Conservation (phyloP, 2,888 invertebrate species). For the Syrista parreyssii region DNA sequence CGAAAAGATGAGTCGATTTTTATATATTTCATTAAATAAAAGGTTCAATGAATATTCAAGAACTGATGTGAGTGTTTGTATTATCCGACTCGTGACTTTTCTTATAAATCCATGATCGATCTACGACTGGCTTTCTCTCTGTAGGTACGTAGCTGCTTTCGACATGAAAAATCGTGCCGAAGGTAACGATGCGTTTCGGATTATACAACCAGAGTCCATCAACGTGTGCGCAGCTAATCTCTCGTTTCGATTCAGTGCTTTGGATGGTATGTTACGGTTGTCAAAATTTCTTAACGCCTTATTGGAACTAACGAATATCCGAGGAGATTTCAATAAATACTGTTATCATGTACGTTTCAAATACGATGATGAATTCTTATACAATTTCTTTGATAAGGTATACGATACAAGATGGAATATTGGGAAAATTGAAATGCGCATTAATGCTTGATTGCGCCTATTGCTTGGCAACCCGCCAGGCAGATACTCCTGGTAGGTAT, state of each 20-base stretch:
- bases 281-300: not conserved
- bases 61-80: not conserved
- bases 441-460: not conserved
- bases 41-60: not conserved
- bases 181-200: conserved; percentile 23
- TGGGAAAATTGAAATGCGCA: not conserved
- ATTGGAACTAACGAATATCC: not conserved
- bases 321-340: not conserved
- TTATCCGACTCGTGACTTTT: not conserved
- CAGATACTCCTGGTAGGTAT: not conserved
- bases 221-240: not conserved
- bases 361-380: not conserved
- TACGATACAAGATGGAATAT: not conserved
- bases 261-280: not conserved
- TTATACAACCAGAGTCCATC: conserved; percentile 18
- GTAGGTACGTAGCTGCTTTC: conserved; percentile 14
- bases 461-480: not conserved
- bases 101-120: not conserved
- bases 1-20: not conserved
- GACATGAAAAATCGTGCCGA: conserved; percentile 19
- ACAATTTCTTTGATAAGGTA: not conserved
- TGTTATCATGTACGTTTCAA: not conserved
- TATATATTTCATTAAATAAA: not conserved
- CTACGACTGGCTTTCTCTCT: conserved; percentile 14
- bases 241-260: not conserved